phyloP scores from a whole-genome alignment of 2,113 vertebrate species.

The Cryptotis parvus region DNA sequence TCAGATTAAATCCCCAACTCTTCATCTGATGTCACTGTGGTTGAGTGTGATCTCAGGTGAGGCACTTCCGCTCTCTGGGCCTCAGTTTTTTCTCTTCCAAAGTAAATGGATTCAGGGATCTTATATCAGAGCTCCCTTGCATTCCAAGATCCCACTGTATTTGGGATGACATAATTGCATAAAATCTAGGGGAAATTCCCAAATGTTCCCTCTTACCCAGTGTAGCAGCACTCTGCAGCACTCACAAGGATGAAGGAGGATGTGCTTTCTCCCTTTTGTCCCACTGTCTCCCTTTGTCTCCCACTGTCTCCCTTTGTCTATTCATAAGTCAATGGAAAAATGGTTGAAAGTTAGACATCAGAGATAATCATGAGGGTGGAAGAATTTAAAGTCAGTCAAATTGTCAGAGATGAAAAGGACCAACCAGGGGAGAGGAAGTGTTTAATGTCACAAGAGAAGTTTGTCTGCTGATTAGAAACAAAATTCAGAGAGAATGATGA shows the following conservation, averaged over 20 bases:
- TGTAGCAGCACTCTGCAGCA: background rate
- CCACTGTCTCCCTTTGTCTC: background rate
- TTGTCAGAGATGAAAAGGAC: background rate
- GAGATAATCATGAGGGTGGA: background rate
- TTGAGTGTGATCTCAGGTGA: background rate
- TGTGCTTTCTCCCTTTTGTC: no score
- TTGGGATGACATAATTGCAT: background rate
- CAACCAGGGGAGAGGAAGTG: background rate
- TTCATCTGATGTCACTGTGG: background rate
- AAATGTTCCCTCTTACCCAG: background rate
- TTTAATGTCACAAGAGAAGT: background rate
- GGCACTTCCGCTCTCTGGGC: background rate
- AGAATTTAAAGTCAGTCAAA: background rate
- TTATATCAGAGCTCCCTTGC: background rate
- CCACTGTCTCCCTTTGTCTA: background rate
- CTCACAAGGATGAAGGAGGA: background rate
- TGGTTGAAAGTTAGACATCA: background rate
- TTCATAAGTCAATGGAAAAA: background rate
- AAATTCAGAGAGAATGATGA: background rate
- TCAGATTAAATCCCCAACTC: background rate
- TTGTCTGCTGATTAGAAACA: background rate
- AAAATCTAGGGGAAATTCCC: constrained; percentile 1
- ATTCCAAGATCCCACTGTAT: background rate
- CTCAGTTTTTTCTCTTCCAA: background rate
- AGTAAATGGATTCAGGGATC: background rate